phyloP scores from a whole-genome alignment of 92 coral and sea anemone species.

The Metridium senile region DNA sequence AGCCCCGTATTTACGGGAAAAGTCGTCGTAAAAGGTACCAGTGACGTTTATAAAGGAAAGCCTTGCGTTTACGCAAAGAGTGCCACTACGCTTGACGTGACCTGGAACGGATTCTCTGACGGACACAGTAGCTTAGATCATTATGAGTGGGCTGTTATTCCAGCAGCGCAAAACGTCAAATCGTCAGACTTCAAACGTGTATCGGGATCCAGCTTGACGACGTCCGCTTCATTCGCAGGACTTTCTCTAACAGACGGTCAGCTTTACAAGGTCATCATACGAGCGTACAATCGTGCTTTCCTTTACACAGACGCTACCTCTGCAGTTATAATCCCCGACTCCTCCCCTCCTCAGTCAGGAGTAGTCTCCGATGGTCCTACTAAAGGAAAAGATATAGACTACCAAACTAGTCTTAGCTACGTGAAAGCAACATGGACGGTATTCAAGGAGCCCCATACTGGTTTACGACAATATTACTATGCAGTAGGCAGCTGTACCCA shows the following conservation, averaged over 20 bases:
- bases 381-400: conserved; percentile 54
- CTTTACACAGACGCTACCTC: conserved; percentile 80
- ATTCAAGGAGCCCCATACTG: conserved; percentile 65
- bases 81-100: conserved; percentile 50
- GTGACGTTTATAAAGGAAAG: conserved; percentile 54
- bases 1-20: conserved; percentile 88
- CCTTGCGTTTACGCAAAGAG: conserved; percentile 68
- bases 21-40: conserved; percentile 58
- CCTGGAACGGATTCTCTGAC: conserved; percentile 80
- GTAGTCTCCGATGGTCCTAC: conserved; percentile 76
- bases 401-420: conserved; percentile 57
- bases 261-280: conserved; percentile 63
- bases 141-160: conserved; percentile 77
- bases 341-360: conserved; percentile 71
- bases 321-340: conserved; percentile 62
- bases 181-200: conserved; percentile 42
- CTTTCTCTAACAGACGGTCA: conserved; percentile 68
- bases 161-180: conserved; percentile 20
- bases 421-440: conserved; percentile 80
- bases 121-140: conserved; percentile 81
- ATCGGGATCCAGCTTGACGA: conserved; percentile 66
- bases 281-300: conserved; percentile 77
- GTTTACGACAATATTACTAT: conserved; percentile 64
- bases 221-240: conserved; percentile 63
- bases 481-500: conserved; percentile 82